These are phyloP conservation scores for Microvelia longipes DNA, from an alignment of 1,140 invertebrate species.

Conservation along the genomic window DNA sequence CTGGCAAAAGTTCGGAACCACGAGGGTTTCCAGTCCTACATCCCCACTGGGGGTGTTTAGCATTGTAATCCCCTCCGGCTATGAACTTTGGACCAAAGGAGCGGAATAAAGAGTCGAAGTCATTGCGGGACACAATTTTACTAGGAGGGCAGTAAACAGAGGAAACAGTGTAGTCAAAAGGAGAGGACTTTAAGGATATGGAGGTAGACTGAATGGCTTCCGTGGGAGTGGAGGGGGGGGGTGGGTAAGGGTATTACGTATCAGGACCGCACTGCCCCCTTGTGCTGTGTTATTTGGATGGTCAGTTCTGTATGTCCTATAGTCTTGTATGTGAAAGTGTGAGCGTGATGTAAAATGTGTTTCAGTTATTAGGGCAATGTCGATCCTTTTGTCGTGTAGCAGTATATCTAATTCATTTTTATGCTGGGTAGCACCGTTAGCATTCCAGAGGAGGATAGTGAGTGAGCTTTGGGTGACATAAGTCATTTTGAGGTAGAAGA, in stretches of 20 bases:
- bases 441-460: conserved; percentile 15
- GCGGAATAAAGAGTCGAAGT: too few species aligned
- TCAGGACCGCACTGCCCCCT: conserved; percentile 20
- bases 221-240: conserved; percentile 12
- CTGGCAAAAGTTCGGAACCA: conserved; percentile 22
- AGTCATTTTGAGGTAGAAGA: not conserved
- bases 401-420: conserved; percentile 14
- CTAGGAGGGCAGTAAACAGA: conserved; percentile 28
- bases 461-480: not conserved
- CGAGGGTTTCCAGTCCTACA: conserved; percentile 25
- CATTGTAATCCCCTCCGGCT: conserved; percentile 30
- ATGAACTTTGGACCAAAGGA: conserved; percentile 27
- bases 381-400: conserved; percentile 17
- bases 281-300: conserved; percentile 25
- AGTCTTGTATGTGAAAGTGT: conserved; percentile 18
- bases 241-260: conserved; percentile 15
- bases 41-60: conserved; percentile 29
- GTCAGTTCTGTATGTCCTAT: conserved; percentile 17
- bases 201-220: conserved; percentile 19
- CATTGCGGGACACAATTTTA: conserved; percentile 20
- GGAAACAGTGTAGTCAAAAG: too few species aligned
- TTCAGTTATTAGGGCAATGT: conserved; percentile 22
- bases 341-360: conserved; percentile 22
- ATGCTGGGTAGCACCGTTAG: conserved; percentile 16
- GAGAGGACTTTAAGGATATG: conserved; percentile 24